Evolutionary conservation across 2,113 vertebrate genomes (phyloP).

Genomic region (Peucedramus taeniatus): DNA sequence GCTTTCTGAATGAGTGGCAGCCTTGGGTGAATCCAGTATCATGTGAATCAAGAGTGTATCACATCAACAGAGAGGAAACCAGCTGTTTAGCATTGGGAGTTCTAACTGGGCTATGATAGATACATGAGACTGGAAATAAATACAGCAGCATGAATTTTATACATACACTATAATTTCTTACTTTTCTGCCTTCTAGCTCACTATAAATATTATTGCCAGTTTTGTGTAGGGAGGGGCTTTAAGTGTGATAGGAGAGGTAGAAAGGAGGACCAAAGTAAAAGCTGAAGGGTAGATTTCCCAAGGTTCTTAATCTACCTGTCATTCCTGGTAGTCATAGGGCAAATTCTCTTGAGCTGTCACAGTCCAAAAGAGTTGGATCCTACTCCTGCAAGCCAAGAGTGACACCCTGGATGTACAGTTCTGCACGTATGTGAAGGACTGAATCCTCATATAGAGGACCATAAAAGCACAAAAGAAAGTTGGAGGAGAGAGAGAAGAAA

Average conservation of each 20-base stretch:
- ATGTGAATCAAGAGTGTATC: background rate
- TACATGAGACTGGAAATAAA: background rate
- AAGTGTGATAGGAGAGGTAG: background rate
- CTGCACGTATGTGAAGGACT: fast-evolving
- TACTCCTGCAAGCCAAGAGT: background rate
- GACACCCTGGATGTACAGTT: background rate
- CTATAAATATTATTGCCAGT: background rate
- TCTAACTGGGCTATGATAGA: background rate
- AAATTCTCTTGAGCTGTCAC: background rate
- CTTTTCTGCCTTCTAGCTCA: background rate
- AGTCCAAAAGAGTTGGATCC: background rate
- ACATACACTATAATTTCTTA: background rate
- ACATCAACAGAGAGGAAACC: background rate
- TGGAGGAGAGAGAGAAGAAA: background rate
- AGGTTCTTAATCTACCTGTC: background rate
- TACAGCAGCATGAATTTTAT: background rate
- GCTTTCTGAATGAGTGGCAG: slow-evolving; percentile 31
- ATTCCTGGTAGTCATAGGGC: background rate
- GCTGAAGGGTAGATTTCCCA: background rate
- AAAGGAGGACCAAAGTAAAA: background rate
- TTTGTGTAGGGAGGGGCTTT: background rate
- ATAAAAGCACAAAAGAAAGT: background rate
- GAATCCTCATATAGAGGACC: background rate
- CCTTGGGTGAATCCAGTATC: background rate
- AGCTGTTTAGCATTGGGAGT: background rate